Evolutionary conservation across 2,888 invertebrate species (phyloP), one percentile per base, ranked within the genome.

Genomic region (Psylliodes chrysocephalus): DNA sequence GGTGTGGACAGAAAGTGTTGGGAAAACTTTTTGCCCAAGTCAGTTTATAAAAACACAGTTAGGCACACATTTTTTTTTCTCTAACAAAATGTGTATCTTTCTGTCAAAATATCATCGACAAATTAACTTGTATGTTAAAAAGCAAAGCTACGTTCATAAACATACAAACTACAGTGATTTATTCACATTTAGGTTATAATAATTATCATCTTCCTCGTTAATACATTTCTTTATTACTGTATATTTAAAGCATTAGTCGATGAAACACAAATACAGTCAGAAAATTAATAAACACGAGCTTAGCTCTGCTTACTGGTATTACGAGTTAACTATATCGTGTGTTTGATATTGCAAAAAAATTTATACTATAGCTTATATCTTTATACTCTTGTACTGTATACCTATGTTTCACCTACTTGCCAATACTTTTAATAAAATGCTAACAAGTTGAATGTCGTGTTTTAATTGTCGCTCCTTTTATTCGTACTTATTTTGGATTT

Each of bases 401-500:
- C 70, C 78, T 80, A 79, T 80, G 81, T 81, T 82, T 81, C 80
- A 79, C 80, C 78, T 80, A 81, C 79, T 80, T 79, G 80, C 79
- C 78, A 79, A 79, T 71, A 79, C 79, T 81, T 81, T 80, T 80
- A 81, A 81, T 81, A 81, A 81, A 81, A 80, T 73, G 79, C 79
- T 79, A 73, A 68, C 60, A 66, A 71, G 68, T 67, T 61, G n/a
- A 18, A 12, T 8, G 44, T 30, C 10, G 30, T 28, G 17, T 52
- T 44, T 53, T 17, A 33, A 22, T 22, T 22, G 2, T n/a, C n/a
- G n/a, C n/a, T n/a, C n/a, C n/a, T n/a, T n/a, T n/a, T n/a, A n/a
- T 51, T 51, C n/a, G 10, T n/a, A 7, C n/a, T 35, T 25, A 25
- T 25, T 5, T 7, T 7, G 25, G 7, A n/a, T n/a, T n/a, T n/a